phyloP scores from a whole-genome alignment of 2,797 vertebrate species.

The Phrynocephalus vlangalii region DNA sequence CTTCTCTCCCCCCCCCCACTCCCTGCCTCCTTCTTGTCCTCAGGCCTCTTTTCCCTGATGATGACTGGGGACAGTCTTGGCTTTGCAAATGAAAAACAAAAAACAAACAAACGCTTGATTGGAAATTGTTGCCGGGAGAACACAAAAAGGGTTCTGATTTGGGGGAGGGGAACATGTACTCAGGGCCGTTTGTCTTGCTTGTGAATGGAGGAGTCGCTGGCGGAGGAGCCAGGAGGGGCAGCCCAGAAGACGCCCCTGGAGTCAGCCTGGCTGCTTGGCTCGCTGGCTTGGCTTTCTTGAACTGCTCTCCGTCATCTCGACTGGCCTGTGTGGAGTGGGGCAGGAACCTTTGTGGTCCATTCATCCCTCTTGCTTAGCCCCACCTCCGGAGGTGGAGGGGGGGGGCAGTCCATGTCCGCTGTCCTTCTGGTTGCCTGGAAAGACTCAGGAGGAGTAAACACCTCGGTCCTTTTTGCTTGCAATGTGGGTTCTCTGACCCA shows the following conservation, averaged over 20 bases:
- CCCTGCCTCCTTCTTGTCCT: not conserved
- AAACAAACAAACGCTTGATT: constrained; percentile 53
- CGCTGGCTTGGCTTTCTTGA: not conserved
- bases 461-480: no score
- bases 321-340: not conserved
- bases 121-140: constrained; percentile 51
- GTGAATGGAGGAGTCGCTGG: constrained; percentile 51
- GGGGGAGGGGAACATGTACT: constrained; percentile 41
- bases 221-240: constrained; percentile 31
- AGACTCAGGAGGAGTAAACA: no score
- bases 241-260: constrained; percentile 53
- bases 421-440: no score
- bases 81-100: constrained; percentile 52
- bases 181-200: constrained; percentile 58
- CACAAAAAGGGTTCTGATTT: constrained; percentile 74
- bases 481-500: not conserved
- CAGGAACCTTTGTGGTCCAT: not conserved
- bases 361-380: no score
- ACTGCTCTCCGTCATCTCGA: not conserved
- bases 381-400: no score
- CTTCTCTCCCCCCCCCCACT: not conserved
- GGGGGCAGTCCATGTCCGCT: no score
- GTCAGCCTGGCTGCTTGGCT: constrained; percentile 25
- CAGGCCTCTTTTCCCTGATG: constrained; percentile 53
- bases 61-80: constrained; percentile 65